phyloP scores from a whole-genome alignment of 1,140 invertebrate species.

The Hesperophylax magnus region DNA sequence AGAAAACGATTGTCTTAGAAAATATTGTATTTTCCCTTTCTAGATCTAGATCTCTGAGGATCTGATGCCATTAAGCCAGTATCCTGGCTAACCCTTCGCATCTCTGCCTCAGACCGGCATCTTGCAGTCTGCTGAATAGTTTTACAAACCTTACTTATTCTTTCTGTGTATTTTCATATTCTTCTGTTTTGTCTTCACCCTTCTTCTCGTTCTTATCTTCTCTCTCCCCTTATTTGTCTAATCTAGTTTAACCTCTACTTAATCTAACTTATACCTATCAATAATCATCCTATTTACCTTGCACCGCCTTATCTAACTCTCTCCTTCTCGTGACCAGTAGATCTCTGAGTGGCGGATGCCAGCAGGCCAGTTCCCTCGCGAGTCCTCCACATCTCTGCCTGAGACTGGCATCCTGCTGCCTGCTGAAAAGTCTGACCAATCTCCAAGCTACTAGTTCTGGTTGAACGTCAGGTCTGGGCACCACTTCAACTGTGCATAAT shows the following conservation, averaged over 20 bases:
- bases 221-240: too few species aligned
- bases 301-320: constrained; percentile 86
- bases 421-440: constrained; percentile 84
- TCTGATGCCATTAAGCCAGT: constrained; percentile 72
- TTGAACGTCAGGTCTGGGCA: constrained; percentile 75
- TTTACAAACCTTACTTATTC: constrained; percentile 76
- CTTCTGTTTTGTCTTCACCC: too few species aligned
- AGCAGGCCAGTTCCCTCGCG: constrained; percentile 70
- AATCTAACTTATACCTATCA: constrained; percentile 75
- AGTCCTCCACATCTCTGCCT: constrained; percentile 72
- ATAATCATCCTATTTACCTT: constrained; percentile 67
- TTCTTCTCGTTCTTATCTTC: too few species aligned
- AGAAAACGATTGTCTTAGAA: too few species aligned
- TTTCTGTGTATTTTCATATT: too few species aligned
- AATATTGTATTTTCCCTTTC: too few species aligned
- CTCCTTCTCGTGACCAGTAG: constrained; percentile 76
- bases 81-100: constrained; percentile 70
- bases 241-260: too few species aligned
- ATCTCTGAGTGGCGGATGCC: constrained; percentile 71
- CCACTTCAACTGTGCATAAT: constrained; percentile 71
- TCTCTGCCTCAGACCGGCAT: constrained; percentile 73
- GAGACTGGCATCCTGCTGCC: constrained; percentile 74
- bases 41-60: constrained; percentile 72
- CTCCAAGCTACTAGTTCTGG: constrained; percentile 86
- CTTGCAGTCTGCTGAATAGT: constrained; percentile 80